phyloP scores from a whole-genome alignment of 2,113 vertebrate species.

The Melanerpes aurifrons region DNA sequence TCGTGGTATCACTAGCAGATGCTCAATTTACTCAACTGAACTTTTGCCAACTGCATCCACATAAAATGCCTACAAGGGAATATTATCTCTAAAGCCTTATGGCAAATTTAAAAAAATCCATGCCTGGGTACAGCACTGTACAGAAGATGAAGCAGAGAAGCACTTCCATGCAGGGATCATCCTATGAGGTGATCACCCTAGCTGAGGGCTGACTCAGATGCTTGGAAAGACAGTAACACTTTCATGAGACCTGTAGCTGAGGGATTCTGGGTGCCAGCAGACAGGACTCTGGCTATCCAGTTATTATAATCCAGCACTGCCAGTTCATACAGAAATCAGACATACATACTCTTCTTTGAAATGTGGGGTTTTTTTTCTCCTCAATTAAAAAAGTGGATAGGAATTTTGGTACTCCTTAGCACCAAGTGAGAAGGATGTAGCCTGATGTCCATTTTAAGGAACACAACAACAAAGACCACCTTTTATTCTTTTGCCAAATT shows the following conservation, averaged over 20 bases:
- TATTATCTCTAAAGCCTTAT: not conserved
- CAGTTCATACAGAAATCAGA: rapidly evolving
- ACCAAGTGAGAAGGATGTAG: not conserved
- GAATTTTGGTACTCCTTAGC: not conserved
- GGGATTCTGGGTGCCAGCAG: not conserved
- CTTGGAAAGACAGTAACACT: not conserved
- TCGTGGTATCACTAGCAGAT: not conserved
- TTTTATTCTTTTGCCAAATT: not conserved
- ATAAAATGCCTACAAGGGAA: slow-evolving; percentile 9
- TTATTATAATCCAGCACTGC: not conserved
- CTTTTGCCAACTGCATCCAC: not conserved
- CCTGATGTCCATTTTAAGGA: not conserved
- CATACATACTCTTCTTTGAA: not conserved
- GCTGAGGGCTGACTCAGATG: not conserved
- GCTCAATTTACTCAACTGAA: not conserved
- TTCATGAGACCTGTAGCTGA: not conserved
- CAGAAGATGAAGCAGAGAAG: not conserved
- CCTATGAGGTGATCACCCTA: not conserved
- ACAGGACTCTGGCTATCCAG: not conserved
- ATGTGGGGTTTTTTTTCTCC: not conserved
- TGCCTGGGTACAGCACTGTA: not conserved
- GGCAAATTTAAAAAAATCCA: not conserved
- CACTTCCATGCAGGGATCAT: not conserved
- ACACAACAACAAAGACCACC: not conserved
- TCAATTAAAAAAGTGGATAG: not conserved